Percentiles rank a stretch among this genome's conserved stretches.
Evolutionary conservation across 2,888 invertebrate genomes (phyloP).

Genomic region (Papilio protenor): DNA sequence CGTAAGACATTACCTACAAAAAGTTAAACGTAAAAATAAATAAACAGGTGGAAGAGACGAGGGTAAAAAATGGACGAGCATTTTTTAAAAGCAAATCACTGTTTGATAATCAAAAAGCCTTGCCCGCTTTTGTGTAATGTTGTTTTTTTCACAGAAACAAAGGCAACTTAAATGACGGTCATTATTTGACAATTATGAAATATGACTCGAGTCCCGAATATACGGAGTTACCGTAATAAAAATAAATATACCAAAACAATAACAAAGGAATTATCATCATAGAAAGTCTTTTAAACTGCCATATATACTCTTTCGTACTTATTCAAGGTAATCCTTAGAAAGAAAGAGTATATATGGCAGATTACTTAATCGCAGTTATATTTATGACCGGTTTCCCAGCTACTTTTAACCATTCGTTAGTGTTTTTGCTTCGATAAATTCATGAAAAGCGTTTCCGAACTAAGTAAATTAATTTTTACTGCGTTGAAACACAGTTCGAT

Average conservation of each 20-base stretch:
- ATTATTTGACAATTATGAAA: conserved; percentile 73
- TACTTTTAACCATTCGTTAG: too few relatives aligned
- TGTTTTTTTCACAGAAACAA: conserved; percentile 53
- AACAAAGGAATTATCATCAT: not conserved
- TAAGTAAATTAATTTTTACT: too few relatives aligned
- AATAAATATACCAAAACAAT: conserved; percentile 40
- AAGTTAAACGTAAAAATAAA: conserved; percentile 37
- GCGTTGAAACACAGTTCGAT: too few relatives aligned
- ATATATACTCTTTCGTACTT: too few relatives aligned
- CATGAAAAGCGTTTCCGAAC: too few relatives aligned
- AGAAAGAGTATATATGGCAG: too few relatives aligned
- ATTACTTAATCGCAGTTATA: too few relatives aligned
- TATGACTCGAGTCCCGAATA: conserved; percentile 63
- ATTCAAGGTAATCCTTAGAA: too few relatives aligned
- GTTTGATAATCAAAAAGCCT: conserved; percentile 48
- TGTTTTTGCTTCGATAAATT: too few relatives aligned
- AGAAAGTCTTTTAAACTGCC: too few relatives aligned
- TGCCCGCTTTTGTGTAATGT: conserved; percentile 33
- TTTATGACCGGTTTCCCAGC: too few relatives aligned
- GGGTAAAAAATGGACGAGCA: conserved; percentile 47
- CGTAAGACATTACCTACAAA: conserved; percentile 34
- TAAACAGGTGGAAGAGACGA: conserved; percentile 39
- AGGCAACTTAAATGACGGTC: conserved; percentile 60
- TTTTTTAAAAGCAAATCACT: conserved; percentile 53
- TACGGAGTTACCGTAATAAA: conserved; percentile 55